Evolutionary conservation across 2,888 invertebrate species (phyloP).

Genomic region (Atethmia centrago): DNA sequence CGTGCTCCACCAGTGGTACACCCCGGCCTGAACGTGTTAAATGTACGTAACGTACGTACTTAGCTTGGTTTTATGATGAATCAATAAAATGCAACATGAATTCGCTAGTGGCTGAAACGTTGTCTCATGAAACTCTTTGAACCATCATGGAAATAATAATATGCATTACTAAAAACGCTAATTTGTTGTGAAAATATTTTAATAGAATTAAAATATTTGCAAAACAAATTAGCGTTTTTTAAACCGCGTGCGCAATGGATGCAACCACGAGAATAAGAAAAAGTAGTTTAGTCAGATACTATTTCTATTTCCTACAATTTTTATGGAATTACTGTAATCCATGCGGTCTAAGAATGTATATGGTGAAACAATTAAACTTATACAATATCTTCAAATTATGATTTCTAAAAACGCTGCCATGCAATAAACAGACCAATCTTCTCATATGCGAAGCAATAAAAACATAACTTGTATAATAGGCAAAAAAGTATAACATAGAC

Average conservation of each 20-base stretch:
- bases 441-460: slow-evolving; percentile 10
- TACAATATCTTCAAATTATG: not conserved
- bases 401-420: not conserved
- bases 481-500: slow-evolving; percentile 33
- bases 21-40: too few species aligned
- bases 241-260: not conserved
- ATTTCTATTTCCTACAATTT: not conserved
- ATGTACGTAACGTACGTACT: too few species aligned
- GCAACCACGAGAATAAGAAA: slow-evolving; percentile 10
- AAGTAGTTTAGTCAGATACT: not conserved
- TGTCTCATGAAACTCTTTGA: too few species aligned
- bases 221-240: not conserved
- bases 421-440: not conserved
- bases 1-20: too few species aligned
- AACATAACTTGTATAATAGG: slow-evolving; percentile 7
- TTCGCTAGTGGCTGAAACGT: not conserved
- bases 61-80: not conserved
- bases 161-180: too few species aligned
- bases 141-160: too few species aligned
- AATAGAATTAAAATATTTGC: not conserved
- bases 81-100: not conserved
- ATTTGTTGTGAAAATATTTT: too few species aligned
- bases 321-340: not conserved
- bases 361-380: not conserved
- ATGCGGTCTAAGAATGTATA: not conserved